Conservation (phyloP, 2,888 invertebrate genomes). For the Rhagium mordax region DNA sequence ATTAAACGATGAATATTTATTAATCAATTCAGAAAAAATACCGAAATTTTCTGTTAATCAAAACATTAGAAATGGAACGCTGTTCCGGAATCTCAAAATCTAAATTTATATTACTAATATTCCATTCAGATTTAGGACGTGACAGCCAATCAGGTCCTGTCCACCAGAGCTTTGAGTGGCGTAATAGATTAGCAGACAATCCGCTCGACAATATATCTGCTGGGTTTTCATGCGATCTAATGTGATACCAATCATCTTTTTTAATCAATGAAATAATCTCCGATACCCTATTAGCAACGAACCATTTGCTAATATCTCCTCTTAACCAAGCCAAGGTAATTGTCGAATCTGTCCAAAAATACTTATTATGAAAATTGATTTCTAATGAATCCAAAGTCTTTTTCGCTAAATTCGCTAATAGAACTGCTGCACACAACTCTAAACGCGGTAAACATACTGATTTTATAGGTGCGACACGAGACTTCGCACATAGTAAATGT, state of each 20-base stretch:
- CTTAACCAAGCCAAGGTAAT: conserved; percentile 9
- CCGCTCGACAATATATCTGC: conserved; percentile 1
- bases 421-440: conserved; percentile 2
- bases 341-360: conserved; percentile 1
- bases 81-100: conserved; percentile 11
- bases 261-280: neutral
- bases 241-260: conserved; percentile 9
- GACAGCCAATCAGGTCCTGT: neutral
- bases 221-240: conserved; percentile 5
- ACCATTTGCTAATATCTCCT: neutral
- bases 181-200: neutral
- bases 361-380: neutral
- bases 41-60: neutral
- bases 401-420: conserved; percentile 1
- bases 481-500: conserved; percentile 1
- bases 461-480: conserved; percentile 11
- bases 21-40: conserved; percentile 3
- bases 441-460: conserved; percentile 1
- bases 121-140: neutral
- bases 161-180: neutral
- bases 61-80: neutral
- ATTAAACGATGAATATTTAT: conserved; percentile 12
- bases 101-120: conserved; percentile 1
- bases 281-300: conserved; percentile 1
- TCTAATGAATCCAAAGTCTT: neutral